A percentile compares a stretch with the other conserved stretches of the same genome.
Conservation (phyloP, 2,888 invertebrate genomes). For the Sesia apiformis region DNA sequence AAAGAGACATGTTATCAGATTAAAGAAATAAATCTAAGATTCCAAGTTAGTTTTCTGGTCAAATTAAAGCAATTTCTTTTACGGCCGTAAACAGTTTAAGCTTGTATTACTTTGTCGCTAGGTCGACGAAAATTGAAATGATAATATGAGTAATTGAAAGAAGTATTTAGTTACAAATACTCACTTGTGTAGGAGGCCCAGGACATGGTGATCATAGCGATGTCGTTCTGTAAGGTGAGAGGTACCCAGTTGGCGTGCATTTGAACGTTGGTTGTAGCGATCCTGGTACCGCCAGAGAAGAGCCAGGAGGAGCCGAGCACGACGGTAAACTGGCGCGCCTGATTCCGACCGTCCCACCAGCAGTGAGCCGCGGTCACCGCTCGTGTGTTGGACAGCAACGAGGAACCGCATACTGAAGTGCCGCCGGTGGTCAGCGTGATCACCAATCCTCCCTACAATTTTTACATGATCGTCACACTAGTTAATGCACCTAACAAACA, state of each 20-base stretch:
- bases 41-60: too few species aligned
- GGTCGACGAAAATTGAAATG: not conserved
- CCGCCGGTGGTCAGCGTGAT: slow-evolving; percentile 15
- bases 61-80: too few species aligned
- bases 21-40: too few species aligned
- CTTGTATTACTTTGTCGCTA: too few species aligned
- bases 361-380: slow-evolving; percentile 30
- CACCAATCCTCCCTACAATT: slow-evolving; percentile 22
- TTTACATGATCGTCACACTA: too few species aligned
- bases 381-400: slow-evolving; percentile 19
- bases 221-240: slow-evolving; percentile 20
- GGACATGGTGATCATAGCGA: slow-evolving; percentile 22
- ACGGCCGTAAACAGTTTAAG: too few species aligned
- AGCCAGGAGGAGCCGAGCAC: slow-evolving; percentile 27
- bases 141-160: not conserved
- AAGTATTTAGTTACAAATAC: slow-evolving; percentile 6
- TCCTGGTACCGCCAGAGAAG: slow-evolving; percentile 24
- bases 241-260: slow-evolving; percentile 22
- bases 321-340: slow-evolving; percentile 28
- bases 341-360: slow-evolving; percentile 26
- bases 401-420: slow-evolving; percentile 26
- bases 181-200: slow-evolving; percentile 19
- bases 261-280: slow-evolving; percentile 16
- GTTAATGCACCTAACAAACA: too few species aligned
- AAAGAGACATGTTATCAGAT: too few species aligned